Evolutionary conservation across 1,140 invertebrate species (phyloP), one percentile per base, ranked within the genome.

Genomic region (Drosophila nikananu): DNA sequence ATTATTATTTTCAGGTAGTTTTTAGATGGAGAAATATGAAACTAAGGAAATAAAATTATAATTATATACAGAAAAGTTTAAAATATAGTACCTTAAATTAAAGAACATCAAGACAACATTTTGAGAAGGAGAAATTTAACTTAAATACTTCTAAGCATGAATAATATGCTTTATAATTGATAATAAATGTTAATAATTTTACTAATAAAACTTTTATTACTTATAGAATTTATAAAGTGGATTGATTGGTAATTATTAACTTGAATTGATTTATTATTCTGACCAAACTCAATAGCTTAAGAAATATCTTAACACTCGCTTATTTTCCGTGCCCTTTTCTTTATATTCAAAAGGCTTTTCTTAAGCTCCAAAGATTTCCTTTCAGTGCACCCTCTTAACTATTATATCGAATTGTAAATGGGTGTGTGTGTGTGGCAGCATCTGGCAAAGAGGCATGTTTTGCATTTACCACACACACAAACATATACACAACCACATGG

Each of bases 371-470:
- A 5, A 58, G 0, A 32, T 59, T 32, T 44, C 1, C 17, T 32
- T 6, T 2, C 57, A 62, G 57, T 35, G 30, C 0, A 32, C 5
- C 8, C 27, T 27, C 37, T 12, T 44, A n/a, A 55, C 25, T 23
- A n/a, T 61, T 64, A 15, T 48, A 62, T 61, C 23, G 39, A 41
- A 62, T 55, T 55, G 39, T 23, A 41, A 32, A 27, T 49, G 41
- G n/a, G n/a, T 62, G 48, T 64, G 30, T 32, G 32, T 32, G 17
- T 35, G 19, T 46, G 35, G 23, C 41, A 23, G 62, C 51, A 82
- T 81, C 79, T 80, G 83, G 39, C 70, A 71, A 67, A 62, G 81
- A 68, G 61, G 71, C 63, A 73, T 86, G 83, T 86, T 86, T 86
- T 76, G 78, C 83, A 86, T 86, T 86, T 67, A 52, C 30, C 61